Base-by-base conservation (phyloP, 2,888 invertebrate species). In the Brachycybe producta region DNA sequence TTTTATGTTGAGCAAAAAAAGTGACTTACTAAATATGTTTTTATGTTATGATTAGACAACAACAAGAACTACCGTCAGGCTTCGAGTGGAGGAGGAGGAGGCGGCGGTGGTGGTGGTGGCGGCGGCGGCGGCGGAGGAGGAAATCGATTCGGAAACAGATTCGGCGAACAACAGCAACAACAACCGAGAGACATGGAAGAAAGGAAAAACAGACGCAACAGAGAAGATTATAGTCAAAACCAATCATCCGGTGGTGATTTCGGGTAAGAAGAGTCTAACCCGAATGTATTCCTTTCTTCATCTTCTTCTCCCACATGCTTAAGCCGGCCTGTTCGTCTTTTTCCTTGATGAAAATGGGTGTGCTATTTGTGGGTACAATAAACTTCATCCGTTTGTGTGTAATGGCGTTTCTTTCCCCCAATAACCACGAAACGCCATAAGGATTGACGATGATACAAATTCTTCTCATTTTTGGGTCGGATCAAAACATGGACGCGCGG, bases 151-250 rank as follows among this genome's bases (percentile, higher is more conserved):
- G n/a, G 5, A 50, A 50, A 43, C 43, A 50, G 24, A 34, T 23
- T 34, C 32, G 26, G 30, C 51, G n/a, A n/a, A n/a, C 39, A 24
- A 24, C 19, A 51, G 56, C 35, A 57, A 57, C n/a, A 55, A 56
- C 7, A 49, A 50, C 7, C 57, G 55, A 48, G n/a, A n/a, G 56
- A 58, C 36, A 40, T 52, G n/a, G 59, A 58, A 49, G 56, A 60
- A 44, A 48, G 56, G 34, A 59, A 57, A 50, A 59, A 78, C 62
- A 71, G 75, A 58, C 70, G 76, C 57, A 77, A 78, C 65, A 72
- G 81, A 63, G 74, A 82, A 69, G 74, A 78, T 64, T 67, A 69
- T 64, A 61, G 75, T 19, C 49, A 28, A n/a, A n/a, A n/a, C 17
- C 39, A 21, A 40, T 47, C 41, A 46, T 15, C 39, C 8, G 36